phyloP scores from a whole-genome alignment of 2,888 invertebrate species.

The Drosophila mulleri region DNA sequence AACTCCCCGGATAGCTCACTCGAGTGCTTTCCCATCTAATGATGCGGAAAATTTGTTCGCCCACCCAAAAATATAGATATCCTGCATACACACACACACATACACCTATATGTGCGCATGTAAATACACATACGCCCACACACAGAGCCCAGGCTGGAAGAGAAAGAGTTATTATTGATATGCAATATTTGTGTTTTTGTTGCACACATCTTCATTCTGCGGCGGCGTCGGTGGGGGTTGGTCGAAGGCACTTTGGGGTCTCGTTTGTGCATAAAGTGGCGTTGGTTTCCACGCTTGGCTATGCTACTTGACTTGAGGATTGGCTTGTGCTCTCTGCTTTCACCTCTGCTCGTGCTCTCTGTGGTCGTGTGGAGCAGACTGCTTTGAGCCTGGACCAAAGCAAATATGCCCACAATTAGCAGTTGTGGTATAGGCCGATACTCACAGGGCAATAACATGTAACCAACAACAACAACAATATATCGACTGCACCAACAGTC shows the following conservation, averaged over 20 bases:
- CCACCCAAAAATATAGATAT: constrained; percentile 31
- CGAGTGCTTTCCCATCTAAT: constrained; percentile 74
- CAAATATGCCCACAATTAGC: constrained; percentile 58
- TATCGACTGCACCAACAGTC: not conserved
- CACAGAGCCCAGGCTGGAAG: not conserved
- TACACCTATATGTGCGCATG: not conserved
- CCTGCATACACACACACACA: not conserved
- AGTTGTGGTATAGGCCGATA: constrained; percentile 48
- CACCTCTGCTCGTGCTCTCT: not conserved
- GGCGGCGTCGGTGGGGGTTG: not conserved
- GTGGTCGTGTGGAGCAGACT: constrained; percentile 36
- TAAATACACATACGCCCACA: constrained; percentile 10
- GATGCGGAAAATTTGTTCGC: constrained; percentile 79
- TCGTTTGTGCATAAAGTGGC: constrained; percentile 40
- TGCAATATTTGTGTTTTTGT: constrained; percentile 63
- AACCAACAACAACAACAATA: constrained; percentile 23
- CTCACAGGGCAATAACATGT: constrained; percentile 59
- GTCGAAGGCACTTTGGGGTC: constrained; percentile 34
- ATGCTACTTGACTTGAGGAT: constrained; percentile 1
- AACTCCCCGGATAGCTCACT: constrained; percentile 66
- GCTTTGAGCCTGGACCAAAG: constrained; percentile 42
- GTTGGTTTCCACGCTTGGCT: constrained; percentile 16
- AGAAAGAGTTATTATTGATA: constrained; percentile 59
- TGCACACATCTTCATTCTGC: constrained; percentile 46
- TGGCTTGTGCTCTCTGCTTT: constrained; percentile 12